Conservation (phyloP, 92 coral and sea anemone species). For the Epizoanthus fatuus region DNA sequence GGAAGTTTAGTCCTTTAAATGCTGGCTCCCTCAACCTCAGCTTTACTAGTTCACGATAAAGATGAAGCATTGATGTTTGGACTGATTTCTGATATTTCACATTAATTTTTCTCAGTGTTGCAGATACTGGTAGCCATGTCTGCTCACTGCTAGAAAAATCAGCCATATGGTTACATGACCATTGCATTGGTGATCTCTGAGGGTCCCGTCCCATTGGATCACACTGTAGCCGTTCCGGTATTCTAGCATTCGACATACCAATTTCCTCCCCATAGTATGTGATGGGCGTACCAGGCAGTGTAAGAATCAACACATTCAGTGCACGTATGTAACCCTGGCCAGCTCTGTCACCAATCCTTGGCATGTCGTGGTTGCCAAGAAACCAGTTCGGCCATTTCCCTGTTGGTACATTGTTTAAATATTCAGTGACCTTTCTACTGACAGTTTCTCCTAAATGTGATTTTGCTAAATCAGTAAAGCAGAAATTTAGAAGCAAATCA, state of each 20-base stretch:
- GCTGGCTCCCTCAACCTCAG: slow-evolving; percentile 60
- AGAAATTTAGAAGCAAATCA: slow-evolving; percentile 91
- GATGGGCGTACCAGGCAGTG: slow-evolving; percentile 92
- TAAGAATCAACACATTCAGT: slow-evolving; percentile 78
- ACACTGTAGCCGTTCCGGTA: slow-evolving; percentile 38
- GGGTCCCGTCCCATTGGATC: slow-evolving; percentile 76
- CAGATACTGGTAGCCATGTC: slow-evolving; percentile 77
- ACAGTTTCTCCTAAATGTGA: slow-evolving; percentile 69
- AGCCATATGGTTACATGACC: slow-evolving; percentile 62
- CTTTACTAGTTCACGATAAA: slow-evolving; percentile 67
- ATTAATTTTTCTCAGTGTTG: slow-evolving; percentile 53
- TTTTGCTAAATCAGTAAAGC: slow-evolving; percentile 58
- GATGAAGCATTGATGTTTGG: slow-evolving; percentile 66
- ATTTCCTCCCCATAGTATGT: slow-evolving; percentile 98
- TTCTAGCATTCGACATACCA: slow-evolving; percentile 82
- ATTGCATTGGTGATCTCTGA: slow-evolving; percentile 84
- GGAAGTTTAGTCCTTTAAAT: slow-evolving; percentile 71
- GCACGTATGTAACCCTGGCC: slow-evolving; percentile 71
- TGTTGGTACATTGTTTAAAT: slow-evolving; percentile 71
- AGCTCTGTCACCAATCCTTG: slow-evolving; percentile 84
- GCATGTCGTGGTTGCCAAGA: slow-evolving; percentile 85
- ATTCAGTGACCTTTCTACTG: slow-evolving; percentile 62
- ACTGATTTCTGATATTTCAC: slow-evolving; percentile 65
- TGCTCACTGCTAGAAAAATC: slow-evolving; percentile 65
- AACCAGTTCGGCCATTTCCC: slow-evolving; percentile 97